A percentile compares a stretch with the other conserved stretches of the same genome.
Evolutionary conservation across 2,888 invertebrate species (phyloP).

Genomic region (Oscheius sp.): DNA sequence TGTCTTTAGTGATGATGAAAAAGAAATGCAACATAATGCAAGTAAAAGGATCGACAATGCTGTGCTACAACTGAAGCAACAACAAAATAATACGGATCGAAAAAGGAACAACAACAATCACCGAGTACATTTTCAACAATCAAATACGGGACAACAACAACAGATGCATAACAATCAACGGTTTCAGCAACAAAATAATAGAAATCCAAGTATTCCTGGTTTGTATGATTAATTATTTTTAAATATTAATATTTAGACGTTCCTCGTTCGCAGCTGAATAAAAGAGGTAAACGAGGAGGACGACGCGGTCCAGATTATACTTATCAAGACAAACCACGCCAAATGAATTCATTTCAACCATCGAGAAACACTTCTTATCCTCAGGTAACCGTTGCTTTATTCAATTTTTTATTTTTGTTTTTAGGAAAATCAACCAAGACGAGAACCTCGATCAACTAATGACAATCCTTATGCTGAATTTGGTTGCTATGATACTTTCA

Average conservation of each 20-base stretch:
- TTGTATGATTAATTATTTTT: too few species aligned
- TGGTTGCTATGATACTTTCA: conserved; percentile 24
- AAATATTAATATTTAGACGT: too few species aligned
- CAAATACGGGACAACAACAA: too few species aligned
- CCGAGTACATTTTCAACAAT: neutral
- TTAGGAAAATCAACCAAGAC: neutral
- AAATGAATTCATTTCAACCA: neutral
- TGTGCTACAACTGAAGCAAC: neutral
- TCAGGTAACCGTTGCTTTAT: neutral
- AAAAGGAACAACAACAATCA: neutral
- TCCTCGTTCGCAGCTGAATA: neutral
- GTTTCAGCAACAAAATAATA: neutral
- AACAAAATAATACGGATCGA: neutral
- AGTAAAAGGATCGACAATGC: neutral
- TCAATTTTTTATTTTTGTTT: neutral
- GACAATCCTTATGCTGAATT: conserved; percentile 33
- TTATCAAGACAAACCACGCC: neutral
- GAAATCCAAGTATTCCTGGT: neutral
- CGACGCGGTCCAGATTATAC: neutral
- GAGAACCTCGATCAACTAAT: neutral
- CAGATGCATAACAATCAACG: neutral
- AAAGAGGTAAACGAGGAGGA: neutral
- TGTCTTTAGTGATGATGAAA: conserved; percentile 71
- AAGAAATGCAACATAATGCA: conserved; percentile 48
- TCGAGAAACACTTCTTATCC: neutral